Base-by-base conservation (phyloP, 2,888 invertebrate genomes). In the Meliscaeva auricollis region DNA sequence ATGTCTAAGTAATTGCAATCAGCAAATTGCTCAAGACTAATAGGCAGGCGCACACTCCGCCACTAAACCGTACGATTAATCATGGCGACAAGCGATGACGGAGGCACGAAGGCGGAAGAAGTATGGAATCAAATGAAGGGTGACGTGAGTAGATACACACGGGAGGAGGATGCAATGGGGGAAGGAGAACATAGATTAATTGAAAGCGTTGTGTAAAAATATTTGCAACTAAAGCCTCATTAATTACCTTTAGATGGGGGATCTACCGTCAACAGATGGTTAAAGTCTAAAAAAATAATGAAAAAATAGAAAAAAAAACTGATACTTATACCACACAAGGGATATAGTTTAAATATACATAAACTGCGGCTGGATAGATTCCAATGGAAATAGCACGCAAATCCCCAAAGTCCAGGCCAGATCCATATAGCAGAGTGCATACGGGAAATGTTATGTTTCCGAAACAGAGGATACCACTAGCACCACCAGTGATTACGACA, bases 401-500 rank as follows among this genome's bases (percentile, higher is more conserved):
- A 72, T 66, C 72, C 76, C 80, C 15, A 69, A 72, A 70, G 69
- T 75, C 64, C 64, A 70, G 69, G 70, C 64, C 64, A 46, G 46
- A 32, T 62, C 26, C 62, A 44, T 4, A 5, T 8, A 8, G 72
- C 44, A 60, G 46, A 68, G 41, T 66, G 72, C 60, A 68, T 48
- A 58, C 11, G 32, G 54, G 60, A 68, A 17, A 17, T 8, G 17
- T 69, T 85, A 64, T 46, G 38, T 81, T 73, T 85, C 69, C 60
- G 73, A 85, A 85, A 85, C 85, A 73, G 73, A 76, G 73, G 68
- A 81, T 85, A 85, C 80, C 85, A 77, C 76, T 35, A 68, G 58
- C 76, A 68, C 80, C 73, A 68, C 76, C 73, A 70, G 68, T 81
- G 81, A 85, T 85, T 85, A 77, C 81, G 81, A 85, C 77, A 85